Percentiles rank a stretch among this genome's conserved stretches.
Evolutionary conservation across 2,797 vertebrate species (phyloP).

Genomic region (Lacerta viridis): DNA sequence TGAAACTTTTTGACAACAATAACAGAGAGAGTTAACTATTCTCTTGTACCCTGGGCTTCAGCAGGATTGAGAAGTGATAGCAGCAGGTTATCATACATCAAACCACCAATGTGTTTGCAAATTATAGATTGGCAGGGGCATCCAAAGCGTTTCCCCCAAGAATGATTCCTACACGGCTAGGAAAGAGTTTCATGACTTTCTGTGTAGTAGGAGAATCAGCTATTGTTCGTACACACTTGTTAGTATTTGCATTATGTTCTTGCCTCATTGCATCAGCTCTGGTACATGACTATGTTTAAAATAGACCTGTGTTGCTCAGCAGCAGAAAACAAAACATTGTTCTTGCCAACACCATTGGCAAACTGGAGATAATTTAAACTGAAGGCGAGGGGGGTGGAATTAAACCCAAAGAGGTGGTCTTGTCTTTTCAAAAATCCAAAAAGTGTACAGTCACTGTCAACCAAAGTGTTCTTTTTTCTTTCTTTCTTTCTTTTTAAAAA

Average conservation of each 20-base stretch:
- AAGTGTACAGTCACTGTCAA: neutral
- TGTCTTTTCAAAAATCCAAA: neutral
- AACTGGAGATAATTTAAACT: neutral
- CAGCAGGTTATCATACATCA: neutral
- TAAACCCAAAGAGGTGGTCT: neutral
- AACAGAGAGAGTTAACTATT: neutral
- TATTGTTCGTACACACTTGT: neutral
- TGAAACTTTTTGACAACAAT: neutral
- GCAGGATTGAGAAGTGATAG: neutral
- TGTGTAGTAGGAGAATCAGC: neutral
- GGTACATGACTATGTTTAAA: constrained; percentile 18
- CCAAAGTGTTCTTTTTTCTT: too few species aligned
- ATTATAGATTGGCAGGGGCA: neutral
- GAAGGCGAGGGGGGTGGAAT: neutral
- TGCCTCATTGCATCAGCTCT: neutral
- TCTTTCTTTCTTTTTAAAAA: too few species aligned
- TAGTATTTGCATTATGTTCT: neutral
- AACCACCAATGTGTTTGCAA: neutral
- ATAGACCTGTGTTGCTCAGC: constrained; percentile 10
- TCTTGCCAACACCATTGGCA: neutral
- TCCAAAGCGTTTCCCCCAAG: neutral
- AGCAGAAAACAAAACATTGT: constrained; percentile 17
- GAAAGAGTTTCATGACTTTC: constrained; percentile 4
- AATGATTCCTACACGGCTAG: neutral
- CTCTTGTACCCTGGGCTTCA: neutral